A percentile compares a stretch with the other conserved stretches of the same genome.
Conservation (phyloP, 92 coral and sea anemone species). For the Palythoa caribaeorum region DNA sequence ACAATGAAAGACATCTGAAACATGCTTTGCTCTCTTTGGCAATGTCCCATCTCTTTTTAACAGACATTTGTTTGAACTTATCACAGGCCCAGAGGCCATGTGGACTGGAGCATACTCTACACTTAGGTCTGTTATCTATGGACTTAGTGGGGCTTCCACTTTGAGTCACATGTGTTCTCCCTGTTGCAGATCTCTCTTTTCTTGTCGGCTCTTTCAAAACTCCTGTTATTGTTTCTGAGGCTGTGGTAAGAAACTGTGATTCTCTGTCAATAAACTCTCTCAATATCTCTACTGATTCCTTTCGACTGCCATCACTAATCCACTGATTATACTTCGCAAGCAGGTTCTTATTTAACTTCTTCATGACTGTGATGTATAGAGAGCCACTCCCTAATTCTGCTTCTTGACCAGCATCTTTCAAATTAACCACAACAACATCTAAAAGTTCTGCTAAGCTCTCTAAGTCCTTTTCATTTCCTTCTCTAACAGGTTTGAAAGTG, state of each 20-base stretch:
- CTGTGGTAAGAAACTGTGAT: constrained; percentile 60
- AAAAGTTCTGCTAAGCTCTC: constrained; percentile 58
- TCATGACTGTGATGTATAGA: constrained; percentile 59
- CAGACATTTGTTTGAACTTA: neutral
- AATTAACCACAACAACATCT: constrained; percentile 57
- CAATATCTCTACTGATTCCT: too few species aligned
- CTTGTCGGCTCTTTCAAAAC: constrained; percentile 27
- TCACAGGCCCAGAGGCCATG: neutral
- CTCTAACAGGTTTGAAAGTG: too few species aligned
- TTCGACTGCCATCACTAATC: constrained; percentile 60
- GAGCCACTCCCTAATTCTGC: constrained; percentile 73
- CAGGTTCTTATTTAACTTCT: constrained; percentile 58
- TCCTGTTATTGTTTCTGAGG: constrained; percentile 59
- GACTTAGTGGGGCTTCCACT: neutral
- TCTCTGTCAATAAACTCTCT: too few species aligned
- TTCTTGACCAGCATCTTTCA: constrained; percentile 71
- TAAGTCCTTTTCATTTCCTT: constrained; percentile 58
- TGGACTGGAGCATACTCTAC: constrained; percentile 23
- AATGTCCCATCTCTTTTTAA: neutral
- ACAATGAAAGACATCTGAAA: neutral
- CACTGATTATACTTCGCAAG: constrained; percentile 66
- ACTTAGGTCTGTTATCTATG: neutral
- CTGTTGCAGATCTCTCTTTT: constrained; percentile 31
- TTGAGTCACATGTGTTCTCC: constrained; percentile 10
- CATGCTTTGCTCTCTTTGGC: neutral